These are phyloP conservation scores for Lepilemur septentrionalis DNA, from an alignment of 2,797 vertebrate species.

Conservation along the genomic window DNA sequence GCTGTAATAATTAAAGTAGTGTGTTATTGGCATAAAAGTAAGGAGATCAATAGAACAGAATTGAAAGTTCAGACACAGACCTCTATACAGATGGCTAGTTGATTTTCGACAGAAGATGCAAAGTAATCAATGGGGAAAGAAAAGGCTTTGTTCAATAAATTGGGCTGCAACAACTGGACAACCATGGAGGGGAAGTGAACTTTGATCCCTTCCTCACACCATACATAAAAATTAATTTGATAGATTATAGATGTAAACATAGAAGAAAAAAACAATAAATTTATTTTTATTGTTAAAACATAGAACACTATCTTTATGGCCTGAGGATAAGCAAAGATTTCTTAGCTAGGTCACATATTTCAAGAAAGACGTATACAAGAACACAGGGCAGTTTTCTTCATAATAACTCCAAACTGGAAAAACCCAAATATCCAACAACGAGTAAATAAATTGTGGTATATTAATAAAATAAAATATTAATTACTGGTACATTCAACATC, in stretches of 20 bases:
- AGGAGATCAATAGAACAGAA: background rate
- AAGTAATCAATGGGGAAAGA: background rate
- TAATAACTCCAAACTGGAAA: background rate
- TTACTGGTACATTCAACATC: background rate
- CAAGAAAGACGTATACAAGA: background rate
- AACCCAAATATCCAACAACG: background rate
- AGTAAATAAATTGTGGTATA: background rate
- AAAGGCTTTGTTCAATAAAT: background rate
- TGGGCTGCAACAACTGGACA: background rate
- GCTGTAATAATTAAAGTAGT: background rate
- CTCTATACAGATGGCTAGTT: background rate
- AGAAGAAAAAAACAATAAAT: background rate
- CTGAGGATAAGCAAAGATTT: background rate
- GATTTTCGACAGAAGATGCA: background rate
- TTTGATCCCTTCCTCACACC: background rate
- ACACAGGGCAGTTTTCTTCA: background rate
- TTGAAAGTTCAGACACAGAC: background rate
- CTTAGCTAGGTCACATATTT: background rate
- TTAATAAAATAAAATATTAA: slow-evolving; percentile 11
- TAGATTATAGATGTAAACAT: background rate
- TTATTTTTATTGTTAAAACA: background rate
- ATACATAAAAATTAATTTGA: background rate
- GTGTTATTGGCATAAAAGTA: background rate
- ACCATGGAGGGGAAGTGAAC: background rate
- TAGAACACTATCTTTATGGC: background rate